These are phyloP conservation scores for Cathartes aura DNA, from an alignment of 2,113 vertebrate genomes.

Conservation along the genomic window DNA sequence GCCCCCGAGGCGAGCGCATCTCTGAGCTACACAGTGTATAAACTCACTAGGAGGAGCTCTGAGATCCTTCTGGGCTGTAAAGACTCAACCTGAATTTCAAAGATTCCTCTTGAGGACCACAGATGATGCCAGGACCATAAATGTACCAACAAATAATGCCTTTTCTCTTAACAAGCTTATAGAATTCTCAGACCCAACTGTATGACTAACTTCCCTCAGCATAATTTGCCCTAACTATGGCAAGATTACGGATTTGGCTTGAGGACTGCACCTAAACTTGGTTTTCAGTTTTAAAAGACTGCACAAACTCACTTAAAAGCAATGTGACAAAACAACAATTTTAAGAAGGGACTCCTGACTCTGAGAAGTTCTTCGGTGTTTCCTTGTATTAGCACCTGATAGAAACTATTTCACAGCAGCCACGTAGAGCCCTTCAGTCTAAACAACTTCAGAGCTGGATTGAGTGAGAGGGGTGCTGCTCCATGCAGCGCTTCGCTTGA, in stretches of 20 bases:
- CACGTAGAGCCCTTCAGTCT: neutral
- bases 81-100: neutral
- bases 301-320: neutral
- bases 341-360: neutral
- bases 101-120: neutral
- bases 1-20: neutral
- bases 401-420: neutral
- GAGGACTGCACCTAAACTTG: neutral
- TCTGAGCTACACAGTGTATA: neutral
- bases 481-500: accelerated
- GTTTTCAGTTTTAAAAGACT: neutral
- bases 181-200: neutral
- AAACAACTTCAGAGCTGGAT: neutral
- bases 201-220: neutral
- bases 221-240: neutral
- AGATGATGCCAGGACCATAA: neutral
- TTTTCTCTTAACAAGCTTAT: neutral
- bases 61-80: neutral
- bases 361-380: neutral
- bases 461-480: neutral
- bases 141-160: neutral
- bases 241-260: neutral
- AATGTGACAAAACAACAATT: neutral
- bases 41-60: neutral
- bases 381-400: neutral